These are phyloP conservation scores for Leptinotarsa haldemani DNA, from an alignment of 2,888 invertebrate species.

Conservation along the genomic window DNA sequence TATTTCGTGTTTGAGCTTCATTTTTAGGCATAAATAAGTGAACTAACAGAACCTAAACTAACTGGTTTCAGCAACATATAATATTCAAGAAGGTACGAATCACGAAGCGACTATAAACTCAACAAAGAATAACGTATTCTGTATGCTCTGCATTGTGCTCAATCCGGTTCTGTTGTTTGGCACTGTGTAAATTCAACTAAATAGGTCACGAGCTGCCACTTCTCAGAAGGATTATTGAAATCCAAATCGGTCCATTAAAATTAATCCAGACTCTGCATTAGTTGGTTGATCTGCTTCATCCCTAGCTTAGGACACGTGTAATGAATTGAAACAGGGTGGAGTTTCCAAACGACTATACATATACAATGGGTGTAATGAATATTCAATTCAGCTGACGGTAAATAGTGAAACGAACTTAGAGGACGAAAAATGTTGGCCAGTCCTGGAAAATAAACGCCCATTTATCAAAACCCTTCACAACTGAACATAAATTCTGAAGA, in stretches of 20 bases:
- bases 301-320: constrained; percentile 12
- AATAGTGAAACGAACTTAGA: too few relatives aligned
- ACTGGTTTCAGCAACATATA: too few relatives aligned
- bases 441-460: too few relatives aligned
- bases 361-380: background rate
- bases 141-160: background rate
- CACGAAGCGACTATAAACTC: too few relatives aligned
- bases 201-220: constrained; percentile 20
- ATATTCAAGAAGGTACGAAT: too few relatives aligned
- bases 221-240: constrained; percentile 32
- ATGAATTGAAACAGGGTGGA: constrained; percentile 15
- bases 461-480: too few relatives aligned
- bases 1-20: too few relatives aligned
- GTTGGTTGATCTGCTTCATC: constrained; percentile 11
- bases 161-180: background rate
- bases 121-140: background rate
- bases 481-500: too few relatives aligned
- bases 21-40: too few relatives aligned
- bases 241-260: constrained; percentile 36
- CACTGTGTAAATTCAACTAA: constrained; percentile 2
- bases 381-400: background rate
- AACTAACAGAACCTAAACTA: too few relatives aligned
- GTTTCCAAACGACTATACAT: background rate
- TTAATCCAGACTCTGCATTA: constrained; percentile 28
- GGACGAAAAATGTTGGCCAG: too few relatives aligned